phyloP scores from a whole-genome alignment of 92 coral and sea anemone genomes.

The Hydrozoanthus gracilis region DNA sequence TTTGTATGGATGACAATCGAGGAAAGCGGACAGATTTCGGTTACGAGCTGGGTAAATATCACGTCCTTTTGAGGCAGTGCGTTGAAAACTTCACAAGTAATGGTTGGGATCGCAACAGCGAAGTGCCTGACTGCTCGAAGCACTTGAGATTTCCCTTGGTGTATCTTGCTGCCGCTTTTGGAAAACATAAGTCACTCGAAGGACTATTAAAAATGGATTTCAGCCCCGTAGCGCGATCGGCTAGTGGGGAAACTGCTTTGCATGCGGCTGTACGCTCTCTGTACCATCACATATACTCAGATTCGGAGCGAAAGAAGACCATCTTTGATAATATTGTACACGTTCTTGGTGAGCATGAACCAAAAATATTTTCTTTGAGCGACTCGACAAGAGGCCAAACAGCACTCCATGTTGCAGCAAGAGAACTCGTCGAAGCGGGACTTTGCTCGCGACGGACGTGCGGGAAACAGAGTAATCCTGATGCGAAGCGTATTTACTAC shows the following conservation, averaged over 20 bases:
- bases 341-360: conserved; percentile 49
- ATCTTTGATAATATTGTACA: conserved; percentile 63
- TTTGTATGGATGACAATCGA: conserved; percentile 67
- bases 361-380: conserved; percentile 50
- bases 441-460: conserved; percentile 48
- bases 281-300: conserved; percentile 60
- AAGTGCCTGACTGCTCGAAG: conserved; percentile 62
- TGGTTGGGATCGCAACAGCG: conserved; percentile 72
- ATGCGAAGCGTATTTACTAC: conserved; percentile 56
- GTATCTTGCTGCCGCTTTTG: conserved; percentile 79
- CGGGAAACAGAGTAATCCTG: conserved; percentile 48
- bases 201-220: conserved; percentile 68
- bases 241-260: conserved; percentile 71
- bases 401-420: conserved; percentile 61
- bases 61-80: conserved; percentile 63
- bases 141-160: conserved; percentile 64
- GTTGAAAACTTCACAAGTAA: conserved; percentile 52
- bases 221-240: conserved; percentile 56
- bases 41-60: conserved; percentile 60
- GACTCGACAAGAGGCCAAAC: conserved; percentile 52
- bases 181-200: conserved; percentile 70
- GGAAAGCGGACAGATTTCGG: conserved; percentile 58
- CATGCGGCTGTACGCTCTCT: conserved; percentile 70
- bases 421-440: conserved; percentile 56
- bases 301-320: conserved; percentile 48